Base-by-base conservation (phyloP, 2,888 invertebrate genomes). In the Hirtodrosophila confusa region DNA sequence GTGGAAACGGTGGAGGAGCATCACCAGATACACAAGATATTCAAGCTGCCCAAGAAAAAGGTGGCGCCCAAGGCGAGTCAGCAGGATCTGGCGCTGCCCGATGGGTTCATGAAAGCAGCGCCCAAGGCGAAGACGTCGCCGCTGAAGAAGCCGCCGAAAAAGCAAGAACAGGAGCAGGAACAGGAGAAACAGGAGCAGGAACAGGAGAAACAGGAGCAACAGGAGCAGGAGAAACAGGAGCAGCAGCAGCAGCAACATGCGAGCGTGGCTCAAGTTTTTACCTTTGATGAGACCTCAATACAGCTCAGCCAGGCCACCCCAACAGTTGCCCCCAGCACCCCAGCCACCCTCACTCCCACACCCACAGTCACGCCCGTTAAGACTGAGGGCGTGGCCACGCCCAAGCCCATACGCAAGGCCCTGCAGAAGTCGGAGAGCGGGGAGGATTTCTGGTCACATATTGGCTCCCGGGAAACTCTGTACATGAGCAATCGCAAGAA, bases 381-480 rank as follows among this genome's bases (percentile, higher is more conserved):
- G 45, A 48, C 45, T 1, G 73, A 73, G 40, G 74, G 88, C 9
- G 67, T 82, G 4, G 89, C 89, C 31, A 89, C 88, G 17, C 88
- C 89, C 23, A 90, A 90, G 10, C 78, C 86, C n/a, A 88, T 86
- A 4, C 57, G 73, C 0, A 88, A 88, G 56, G 68, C 74, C 0
- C 2, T 90, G 9, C 82, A 88, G 36, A 90, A 87, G 64, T 90
- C 91, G 1, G 91, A 91, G 2, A 91, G 90, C 54, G 90, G 89
- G 3, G 91, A 91, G 57, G 94, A 94, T 86, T 95, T 95, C 91
- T 95, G 95, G 95, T 93, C 93, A 27, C 93, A 93, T 90, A 94
- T 95, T 67, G 94, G 94, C 4, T 93, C 93, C 74, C 91, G 95
- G 64, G 95, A 95, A 90, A 94, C 94, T n/a, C 90, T 94, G 40